Evolutionary conservation across 2,888 invertebrate species (phyloP).

Genomic region (Tillus elongatus): DNA sequence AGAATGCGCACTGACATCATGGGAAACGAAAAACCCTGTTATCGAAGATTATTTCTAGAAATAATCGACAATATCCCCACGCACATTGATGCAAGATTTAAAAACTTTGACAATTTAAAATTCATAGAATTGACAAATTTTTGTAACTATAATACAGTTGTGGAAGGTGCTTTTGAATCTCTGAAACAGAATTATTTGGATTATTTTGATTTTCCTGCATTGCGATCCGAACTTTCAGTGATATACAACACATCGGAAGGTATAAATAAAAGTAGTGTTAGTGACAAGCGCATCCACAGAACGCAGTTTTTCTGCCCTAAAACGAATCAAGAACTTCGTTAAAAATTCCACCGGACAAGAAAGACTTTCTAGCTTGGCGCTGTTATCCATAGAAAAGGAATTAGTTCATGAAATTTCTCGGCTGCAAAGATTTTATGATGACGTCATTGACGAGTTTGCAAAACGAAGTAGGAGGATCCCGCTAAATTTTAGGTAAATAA

Average conservation of each 20-base stretch:
- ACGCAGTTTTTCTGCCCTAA: constrained; percentile 4
- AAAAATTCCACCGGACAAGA: constrained; percentile 6
- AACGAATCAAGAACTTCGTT: constrained; percentile 6
- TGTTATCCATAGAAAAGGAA: constrained; percentile 6
- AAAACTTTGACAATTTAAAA: constrained; percentile 2
- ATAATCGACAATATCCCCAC: constrained; percentile 6
- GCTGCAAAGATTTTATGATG: too few species aligned
- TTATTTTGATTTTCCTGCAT: constrained; percentile 2
- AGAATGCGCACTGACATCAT: background rate
- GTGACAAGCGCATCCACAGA: constrained; percentile 5
- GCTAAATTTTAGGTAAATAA: too few species aligned
- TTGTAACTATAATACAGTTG: background rate
- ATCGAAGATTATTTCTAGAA: constrained; percentile 5
- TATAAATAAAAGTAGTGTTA: background rate
- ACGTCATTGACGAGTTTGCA: too few species aligned
- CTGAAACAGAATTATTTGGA: background rate
- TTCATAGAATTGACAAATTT: constrained; percentile 1
- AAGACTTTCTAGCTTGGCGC: constrained; percentile 1
- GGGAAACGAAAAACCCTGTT: constrained; percentile 1
- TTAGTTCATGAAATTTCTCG: constrained; percentile 3
- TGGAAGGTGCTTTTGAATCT: constrained; percentile 4
- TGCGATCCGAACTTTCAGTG: constrained; percentile 2
- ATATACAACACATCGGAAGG: background rate
- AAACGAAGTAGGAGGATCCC: too few species aligned
- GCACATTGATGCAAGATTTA: background rate